These are phyloP conservation scores for Eupsilia transversa DNA, from an alignment of 2,888 invertebrate species.

Conservation along the genomic window DNA sequence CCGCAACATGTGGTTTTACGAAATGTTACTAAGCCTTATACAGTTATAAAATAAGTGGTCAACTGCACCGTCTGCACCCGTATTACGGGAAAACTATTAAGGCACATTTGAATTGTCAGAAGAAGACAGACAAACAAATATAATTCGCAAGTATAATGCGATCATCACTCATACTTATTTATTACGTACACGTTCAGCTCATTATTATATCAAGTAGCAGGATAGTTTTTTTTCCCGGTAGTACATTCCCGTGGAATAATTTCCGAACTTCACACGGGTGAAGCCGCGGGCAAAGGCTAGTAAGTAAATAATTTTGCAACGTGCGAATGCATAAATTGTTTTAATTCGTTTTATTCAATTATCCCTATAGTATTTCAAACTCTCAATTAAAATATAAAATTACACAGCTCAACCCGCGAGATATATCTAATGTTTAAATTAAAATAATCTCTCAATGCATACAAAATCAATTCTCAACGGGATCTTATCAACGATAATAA, in stretches of 20 bases:
- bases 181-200: neutral
- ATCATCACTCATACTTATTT: neutral
- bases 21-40: neutral
- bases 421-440: constrained; percentile 13
- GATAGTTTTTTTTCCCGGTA: no score
- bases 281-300: no score
- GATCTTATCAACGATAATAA: constrained; percentile 39
- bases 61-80: neutral
- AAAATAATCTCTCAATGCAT: constrained; percentile 22
- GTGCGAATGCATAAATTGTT: neutral
- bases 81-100: neutral
- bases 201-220: constrained; percentile 1
- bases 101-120: no score
- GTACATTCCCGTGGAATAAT: no score
- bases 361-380: neutral
- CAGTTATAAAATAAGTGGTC: constrained; percentile 17
- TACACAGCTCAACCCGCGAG: neutral
- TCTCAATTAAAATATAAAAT: constrained; percentile 2
- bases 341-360: neutral
- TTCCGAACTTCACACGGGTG: no score
- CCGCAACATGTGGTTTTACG: constrained; percentile 29
- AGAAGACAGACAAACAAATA: neutral
- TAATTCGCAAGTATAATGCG: neutral
- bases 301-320: neutral
- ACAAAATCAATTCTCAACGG: constrained; percentile 38